A percentile compares a stretch with the other conserved stretches of the same genome.
phyloP scores from a whole-genome alignment of 1,140 invertebrate species.

The Lucilia cuprina region DNA sequence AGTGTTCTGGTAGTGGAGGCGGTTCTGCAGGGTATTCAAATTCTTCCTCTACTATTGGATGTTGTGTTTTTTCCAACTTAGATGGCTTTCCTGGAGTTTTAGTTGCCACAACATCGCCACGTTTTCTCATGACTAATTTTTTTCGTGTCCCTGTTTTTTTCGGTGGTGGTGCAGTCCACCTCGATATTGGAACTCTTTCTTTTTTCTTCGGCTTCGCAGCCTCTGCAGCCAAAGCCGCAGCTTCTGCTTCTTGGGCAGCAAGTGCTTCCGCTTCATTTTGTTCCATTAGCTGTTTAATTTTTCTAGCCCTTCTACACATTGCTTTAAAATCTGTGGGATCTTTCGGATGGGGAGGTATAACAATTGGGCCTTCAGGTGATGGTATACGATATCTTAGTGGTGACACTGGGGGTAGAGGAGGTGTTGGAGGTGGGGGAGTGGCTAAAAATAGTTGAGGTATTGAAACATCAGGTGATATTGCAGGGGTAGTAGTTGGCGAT shows the following conservation, averaged over 20 bases:
- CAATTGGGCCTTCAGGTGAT: not conserved
- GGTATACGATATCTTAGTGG: not conserved
- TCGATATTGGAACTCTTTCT: not conserved
- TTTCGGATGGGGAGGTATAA: not conserved
- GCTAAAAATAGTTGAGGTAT: not conserved
- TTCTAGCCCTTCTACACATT: not conserved
- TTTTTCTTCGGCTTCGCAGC: not conserved
- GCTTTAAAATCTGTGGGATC: slow-evolving; percentile 1
- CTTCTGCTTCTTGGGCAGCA: not conserved
- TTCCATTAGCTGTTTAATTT: not conserved
- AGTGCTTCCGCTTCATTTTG: not conserved
- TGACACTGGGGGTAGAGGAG: not conserved
- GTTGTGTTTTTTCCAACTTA: not conserved
- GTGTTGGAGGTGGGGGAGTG: not conserved
- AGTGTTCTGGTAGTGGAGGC: not conserved
- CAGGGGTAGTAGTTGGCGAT: not conserved
- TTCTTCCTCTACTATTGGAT: not conserved
- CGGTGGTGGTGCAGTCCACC: not conserved
- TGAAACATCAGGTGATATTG: not conserved
- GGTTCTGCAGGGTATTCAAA: not conserved
- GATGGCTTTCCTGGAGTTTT: not conserved
- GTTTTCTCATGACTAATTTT: not conserved
- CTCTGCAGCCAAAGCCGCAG: not conserved
- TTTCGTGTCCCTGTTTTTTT: not conserved
- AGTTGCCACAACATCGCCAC: not conserved